These are phyloP conservation scores for Galerucella pusilla DNA, from an alignment of 2,888 invertebrate genomes.

Conservation along the genomic window DNA sequence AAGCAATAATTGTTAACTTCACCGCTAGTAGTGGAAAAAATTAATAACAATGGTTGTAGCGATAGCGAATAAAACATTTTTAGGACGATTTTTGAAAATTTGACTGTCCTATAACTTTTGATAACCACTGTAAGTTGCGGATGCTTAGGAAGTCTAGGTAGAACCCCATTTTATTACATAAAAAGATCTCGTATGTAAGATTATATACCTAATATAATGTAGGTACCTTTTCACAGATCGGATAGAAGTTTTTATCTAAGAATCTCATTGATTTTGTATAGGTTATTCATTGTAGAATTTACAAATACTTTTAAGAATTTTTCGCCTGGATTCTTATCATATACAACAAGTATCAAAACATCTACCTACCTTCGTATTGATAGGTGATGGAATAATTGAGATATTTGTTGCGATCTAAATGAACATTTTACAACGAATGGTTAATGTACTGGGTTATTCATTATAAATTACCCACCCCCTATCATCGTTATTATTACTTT, in stretches of 20 bases:
- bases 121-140: not conserved
- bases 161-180: not conserved
- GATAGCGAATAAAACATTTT: too few species aligned
- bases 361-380: not conserved
- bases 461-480: too few species aligned
- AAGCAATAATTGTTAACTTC: too few species aligned
- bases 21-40: too few species aligned
- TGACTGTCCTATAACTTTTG: not conserved
- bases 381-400: not conserved
- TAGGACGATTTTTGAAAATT: not conserved
- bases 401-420: not conserved
- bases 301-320: not conserved
- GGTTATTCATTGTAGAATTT: not conserved
- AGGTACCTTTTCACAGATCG: not conserved
- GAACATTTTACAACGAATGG: too few species aligned
- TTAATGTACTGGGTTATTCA: too few species aligned
- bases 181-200: slow-evolving; percentile 14
- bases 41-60: too few species aligned
- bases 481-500: too few species aligned
- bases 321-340: not conserved
- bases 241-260: slow-evolving; percentile 9
- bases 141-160: slow-evolving; percentile 2
- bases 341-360: not conserved
- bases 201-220: slow-evolving; percentile 18
- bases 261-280: slow-evolving; percentile 4